These are phyloP conservation scores for Tangara arthus DNA, from an alignment of 2,797 vertebrate genomes.

Conservation along the genomic window DNA sequence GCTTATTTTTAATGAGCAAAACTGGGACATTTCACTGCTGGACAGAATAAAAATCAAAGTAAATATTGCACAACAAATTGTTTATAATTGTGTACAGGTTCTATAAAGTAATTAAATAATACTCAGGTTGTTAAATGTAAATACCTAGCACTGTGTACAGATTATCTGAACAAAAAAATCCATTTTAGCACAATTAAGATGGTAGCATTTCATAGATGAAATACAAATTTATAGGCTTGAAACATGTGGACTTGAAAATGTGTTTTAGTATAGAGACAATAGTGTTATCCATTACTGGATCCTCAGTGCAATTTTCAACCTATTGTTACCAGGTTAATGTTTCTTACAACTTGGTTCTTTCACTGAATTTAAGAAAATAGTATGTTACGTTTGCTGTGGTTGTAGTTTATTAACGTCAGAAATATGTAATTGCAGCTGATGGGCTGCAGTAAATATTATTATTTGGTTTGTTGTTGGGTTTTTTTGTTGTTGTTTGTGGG, in stretches of 20 bases:
- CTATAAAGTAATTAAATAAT: slow-evolving; percentile 52
- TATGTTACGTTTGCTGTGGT: slow-evolving; percentile 27
- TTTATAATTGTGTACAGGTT: slow-evolving; percentile 19
- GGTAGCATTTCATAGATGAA: background rate
- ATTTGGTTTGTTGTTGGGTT: background rate
- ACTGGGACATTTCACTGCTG: slow-evolving; percentile 11
- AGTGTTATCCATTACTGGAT: slow-evolving; percentile 3
- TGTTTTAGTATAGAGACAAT: slow-evolving; percentile 24
- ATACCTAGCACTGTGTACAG: background rate
- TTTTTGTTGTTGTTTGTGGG: background rate
- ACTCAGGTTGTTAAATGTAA: slow-evolving; percentile 23
- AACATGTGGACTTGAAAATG: background rate
- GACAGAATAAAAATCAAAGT: slow-evolving; percentile 31
- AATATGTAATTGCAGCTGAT: slow-evolving; percentile 35
- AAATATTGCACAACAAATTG: slow-evolving; percentile 31
- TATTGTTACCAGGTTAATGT: slow-evolving; percentile 4
- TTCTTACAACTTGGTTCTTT: slow-evolving; percentile 35
- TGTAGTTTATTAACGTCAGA: slow-evolving; percentile 40
- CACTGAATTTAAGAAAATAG: slow-evolving; percentile 16
- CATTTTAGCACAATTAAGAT: slow-evolving; percentile 2
- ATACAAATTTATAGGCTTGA: slow-evolving; percentile 2
- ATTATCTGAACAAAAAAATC: slow-evolving; percentile 43
- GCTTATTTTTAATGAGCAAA: slow-evolving; percentile 10
- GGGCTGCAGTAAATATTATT: background rate
- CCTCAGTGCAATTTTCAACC: slow-evolving; percentile 16